These are phyloP conservation scores for Dugesia japonica DNA, from an alignment of 2,888 invertebrate genomes.

Conservation along the genomic window DNA sequence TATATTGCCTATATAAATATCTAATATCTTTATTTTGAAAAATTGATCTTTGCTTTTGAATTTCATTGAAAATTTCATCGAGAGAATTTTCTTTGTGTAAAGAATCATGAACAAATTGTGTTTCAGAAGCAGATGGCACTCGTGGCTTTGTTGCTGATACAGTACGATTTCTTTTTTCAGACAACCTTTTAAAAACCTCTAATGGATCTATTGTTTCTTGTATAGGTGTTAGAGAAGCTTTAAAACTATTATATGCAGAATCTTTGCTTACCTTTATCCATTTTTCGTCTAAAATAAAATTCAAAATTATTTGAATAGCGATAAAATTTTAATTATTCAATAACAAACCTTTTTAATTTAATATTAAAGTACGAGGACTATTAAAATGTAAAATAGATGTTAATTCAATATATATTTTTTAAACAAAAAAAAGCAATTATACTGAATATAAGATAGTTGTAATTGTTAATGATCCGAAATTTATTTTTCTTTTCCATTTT, in stretches of 20 bases:
- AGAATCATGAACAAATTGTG: neutral
- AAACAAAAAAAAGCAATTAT: no score
- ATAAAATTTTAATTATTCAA: no score
- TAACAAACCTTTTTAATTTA: no score
- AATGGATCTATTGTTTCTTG: neutral
- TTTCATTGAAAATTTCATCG: neutral
- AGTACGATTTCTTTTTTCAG: neutral
- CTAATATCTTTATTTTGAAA: neutral
- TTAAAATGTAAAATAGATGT: no score
- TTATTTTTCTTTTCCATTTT: no score
- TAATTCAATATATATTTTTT: no score
- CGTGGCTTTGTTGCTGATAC: neutral
- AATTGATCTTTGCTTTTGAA: neutral
- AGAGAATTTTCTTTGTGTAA: neutral
- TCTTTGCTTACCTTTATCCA: neutral
- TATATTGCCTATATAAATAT: neutral
- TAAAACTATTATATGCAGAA: neutral
- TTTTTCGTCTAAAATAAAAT: conserved; percentile 10
- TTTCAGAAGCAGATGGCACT: neutral
- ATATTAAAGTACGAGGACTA: no score
- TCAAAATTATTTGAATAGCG: no score
- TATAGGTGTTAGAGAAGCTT: neutral
- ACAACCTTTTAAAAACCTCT: neutral
- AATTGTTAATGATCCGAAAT: no score
- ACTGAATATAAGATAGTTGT: no score